A percentile compares a stretch with the other conserved stretches of the same genome.
Conservation (phyloP, 2,113 vertebrate species). For the Cacatua alba region DNA sequence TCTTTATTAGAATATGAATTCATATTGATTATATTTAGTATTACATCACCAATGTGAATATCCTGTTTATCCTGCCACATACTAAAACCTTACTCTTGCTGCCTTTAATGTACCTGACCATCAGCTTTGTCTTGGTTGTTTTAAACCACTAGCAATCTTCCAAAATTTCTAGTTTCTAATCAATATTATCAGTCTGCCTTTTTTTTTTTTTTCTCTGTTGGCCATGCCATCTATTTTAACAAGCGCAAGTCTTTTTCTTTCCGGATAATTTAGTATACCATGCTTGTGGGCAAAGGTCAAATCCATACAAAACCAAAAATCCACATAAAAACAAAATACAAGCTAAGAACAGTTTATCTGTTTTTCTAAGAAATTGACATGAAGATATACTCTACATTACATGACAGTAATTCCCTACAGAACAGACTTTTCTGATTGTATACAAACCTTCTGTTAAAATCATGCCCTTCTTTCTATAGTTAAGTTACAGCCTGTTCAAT, state of each 20-base stretch:
- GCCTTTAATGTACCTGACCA: not conserved
- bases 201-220: not conserved
- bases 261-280: not conserved
- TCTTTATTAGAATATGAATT: not conserved
- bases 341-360: not conserved
- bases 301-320: not conserved
- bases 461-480: not conserved
- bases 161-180: not conserved
- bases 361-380: not conserved
- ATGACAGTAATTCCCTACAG: not conserved
- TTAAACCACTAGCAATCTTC: not conserved
- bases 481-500: not conserved
- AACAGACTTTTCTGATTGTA: not conserved
- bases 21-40: not conserved
- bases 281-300: not conserved
- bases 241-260: not conserved
- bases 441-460: not conserved
- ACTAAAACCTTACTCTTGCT: not conserved
- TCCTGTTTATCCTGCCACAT: not conserved
- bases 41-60: not conserved
- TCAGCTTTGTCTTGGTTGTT: not conserved
- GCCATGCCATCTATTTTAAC: not conserved
- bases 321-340: not conserved
- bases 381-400: not conserved
- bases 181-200: not conserved